These are phyloP conservation scores for Lanius collurio DNA, from an alignment of 2,113 vertebrate genomes.

Conservation along the genomic window DNA sequence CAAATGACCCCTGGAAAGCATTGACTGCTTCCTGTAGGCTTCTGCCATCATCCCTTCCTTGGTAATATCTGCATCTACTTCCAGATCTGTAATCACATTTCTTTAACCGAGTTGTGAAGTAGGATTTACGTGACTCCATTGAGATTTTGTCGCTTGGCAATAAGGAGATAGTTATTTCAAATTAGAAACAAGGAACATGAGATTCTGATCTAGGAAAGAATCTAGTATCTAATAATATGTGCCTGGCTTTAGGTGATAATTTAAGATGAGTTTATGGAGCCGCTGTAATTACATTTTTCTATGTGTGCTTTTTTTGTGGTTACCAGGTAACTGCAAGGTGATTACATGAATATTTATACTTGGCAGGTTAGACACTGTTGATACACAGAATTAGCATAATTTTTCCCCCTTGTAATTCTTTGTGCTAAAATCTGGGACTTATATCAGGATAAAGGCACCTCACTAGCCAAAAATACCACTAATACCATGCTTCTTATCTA, in stretches of 20 bases:
- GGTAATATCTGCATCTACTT: not conserved
- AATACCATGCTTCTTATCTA: not conserved
- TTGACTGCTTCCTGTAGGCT: not conserved
- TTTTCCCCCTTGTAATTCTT: not conserved
- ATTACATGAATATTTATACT: constrained; percentile 7
- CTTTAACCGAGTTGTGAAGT: not conserved
- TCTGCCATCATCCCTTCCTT: not conserved
- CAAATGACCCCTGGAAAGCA: constrained; percentile 23
- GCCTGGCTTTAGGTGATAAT: constrained; percentile 39
- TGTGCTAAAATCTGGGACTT: not conserved
- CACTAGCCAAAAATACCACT: not conserved
- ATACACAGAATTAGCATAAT: not conserved
- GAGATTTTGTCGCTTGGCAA: not conserved
- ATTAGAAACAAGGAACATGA: not conserved
- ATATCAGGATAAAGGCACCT: not conserved
- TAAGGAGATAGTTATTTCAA: not conserved
- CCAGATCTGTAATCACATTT: not conserved
- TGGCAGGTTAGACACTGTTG: not conserved
- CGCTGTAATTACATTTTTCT: constrained; percentile 23
- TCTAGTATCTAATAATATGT: not conserved
- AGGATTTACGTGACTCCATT: not conserved
- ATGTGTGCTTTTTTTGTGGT: constrained; percentile 33
- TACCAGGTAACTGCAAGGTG: not conserved
- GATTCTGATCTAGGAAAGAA: not conserved
- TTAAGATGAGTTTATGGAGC: constrained; percentile 18